phyloP scores from a whole-genome alignment of 2,797 vertebrate species.

The Lycodopsis pacificus region DNA sequence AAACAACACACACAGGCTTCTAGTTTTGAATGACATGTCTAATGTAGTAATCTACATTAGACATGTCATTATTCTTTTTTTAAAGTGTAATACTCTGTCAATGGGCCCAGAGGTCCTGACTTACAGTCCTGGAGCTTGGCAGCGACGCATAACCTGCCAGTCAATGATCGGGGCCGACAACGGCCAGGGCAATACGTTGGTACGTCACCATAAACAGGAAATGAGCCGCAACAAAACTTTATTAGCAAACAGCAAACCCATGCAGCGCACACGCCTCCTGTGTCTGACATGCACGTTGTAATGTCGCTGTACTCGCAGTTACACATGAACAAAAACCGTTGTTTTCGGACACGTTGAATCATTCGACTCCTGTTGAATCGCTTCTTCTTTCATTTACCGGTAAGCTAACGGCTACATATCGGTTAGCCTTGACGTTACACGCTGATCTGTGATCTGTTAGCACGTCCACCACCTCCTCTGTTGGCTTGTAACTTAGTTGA shows the following conservation, averaged over 20 bases:
- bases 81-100: too few relatives aligned
- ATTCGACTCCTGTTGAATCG: too few relatives aligned
- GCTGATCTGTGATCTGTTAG: not conserved
- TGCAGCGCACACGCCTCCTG: slow-evolving; percentile 30
- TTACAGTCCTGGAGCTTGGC: too few relatives aligned
- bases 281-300: not conserved
- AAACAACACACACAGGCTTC: too few relatives aligned
- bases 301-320: not conserved
- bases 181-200: too few relatives aligned
- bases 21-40: not conserved
- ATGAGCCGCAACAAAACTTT: slow-evolving; percentile 32
- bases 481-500: not conserved
- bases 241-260: slow-evolving; percentile 20
- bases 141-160: slow-evolving; percentile 32
- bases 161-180: fast-evolving
- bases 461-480: not conserved
- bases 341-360: not conserved
- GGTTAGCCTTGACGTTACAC: not conserved
- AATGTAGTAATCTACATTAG: too few relatives aligned
- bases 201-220: slow-evolving; percentile 55
- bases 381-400: not conserved
- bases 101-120: too few relatives aligned
- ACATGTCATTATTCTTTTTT: too few relatives aligned
- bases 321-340: not conserved
- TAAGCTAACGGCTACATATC: slow-evolving; percentile 21